Evolutionary conservation across 1,140 invertebrate genomes (phyloP), one percentile per base, ranked within the genome.

Genomic region (Cotesia glomerata): DNA sequence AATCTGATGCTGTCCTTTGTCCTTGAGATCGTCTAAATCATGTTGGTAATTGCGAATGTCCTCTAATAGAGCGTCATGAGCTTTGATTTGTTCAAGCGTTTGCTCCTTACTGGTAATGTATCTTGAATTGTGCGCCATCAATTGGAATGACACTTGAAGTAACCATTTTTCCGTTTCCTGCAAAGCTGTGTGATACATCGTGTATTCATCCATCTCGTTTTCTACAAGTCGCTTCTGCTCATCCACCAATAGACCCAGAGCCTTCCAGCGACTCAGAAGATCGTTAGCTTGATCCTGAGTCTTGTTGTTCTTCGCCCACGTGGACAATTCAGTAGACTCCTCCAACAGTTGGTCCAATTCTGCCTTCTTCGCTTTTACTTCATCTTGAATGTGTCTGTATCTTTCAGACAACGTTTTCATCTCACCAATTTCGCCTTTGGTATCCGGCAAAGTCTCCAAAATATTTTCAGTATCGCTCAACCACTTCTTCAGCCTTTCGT

Each of bases 131-230:
- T 98, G 96, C 0, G 95, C 95, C 96, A 98, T 98, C 0, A 99
- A 87, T 81, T 96, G 95, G 90, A 98, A 97, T 1, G 96, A 98
- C 64, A 96, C 95, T 87, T 97, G 95, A 18, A 98, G 86, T 26
- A 98, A 82, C 97, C 97, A 98, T 82, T 97, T 98, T 87, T 98
- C 97, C 0, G 93, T 95, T 74, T 98, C 96, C 87, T 98, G 97
- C 8, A 98, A 86, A 9, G 92, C 93, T 79, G 93, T 91, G 73
- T 97, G 95, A 81, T 98, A 99, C 18, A 91, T 89, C 80, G 93
- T 94, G 78, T 96, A 95, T 58, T 95, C 93, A 69, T 93, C 90
- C 5, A 97, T 93, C 86, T 97, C 94, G 52, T 90, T 88, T 78
- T 95, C 93, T 0, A 96, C 77, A 5, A 90, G 84, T 54, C 89